phyloP scores from a whole-genome alignment of 1,140 invertebrate genomes.

The Macrotrachela quadricornifera region DNA sequence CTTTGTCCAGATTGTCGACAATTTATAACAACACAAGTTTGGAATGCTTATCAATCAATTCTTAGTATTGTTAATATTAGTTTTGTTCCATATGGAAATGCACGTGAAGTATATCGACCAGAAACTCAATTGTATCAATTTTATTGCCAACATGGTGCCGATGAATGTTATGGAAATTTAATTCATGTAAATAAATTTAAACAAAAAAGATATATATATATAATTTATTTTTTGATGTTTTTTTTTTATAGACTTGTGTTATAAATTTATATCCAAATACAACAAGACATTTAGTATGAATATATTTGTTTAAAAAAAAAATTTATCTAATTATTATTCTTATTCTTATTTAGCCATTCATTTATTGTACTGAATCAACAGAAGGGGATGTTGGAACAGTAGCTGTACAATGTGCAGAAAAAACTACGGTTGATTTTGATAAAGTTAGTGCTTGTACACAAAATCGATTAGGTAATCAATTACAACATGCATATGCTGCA shows the following conservation, averaged over 20 bases:
- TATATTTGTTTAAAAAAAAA: no score
- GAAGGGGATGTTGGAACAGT: no score
- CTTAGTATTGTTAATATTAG: slow-evolving; percentile 24
- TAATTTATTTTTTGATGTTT: neutral
- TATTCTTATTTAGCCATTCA: no score
- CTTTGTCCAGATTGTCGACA: slow-evolving; percentile 68
- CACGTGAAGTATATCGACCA: slow-evolving; percentile 20
- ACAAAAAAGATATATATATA: slow-evolving; percentile 12
- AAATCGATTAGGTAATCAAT: slow-evolving; percentile 38
- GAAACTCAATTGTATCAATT: slow-evolving; percentile 32
- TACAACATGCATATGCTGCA: slow-evolving; percentile 55
- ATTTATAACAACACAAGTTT: slow-evolving; percentile 55
- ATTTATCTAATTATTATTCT: no score
- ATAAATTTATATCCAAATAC: slow-evolving; percentile 8
- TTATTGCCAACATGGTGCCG: slow-evolving; percentile 56
- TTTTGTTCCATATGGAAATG: slow-evolving; percentile 66
- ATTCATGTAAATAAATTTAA: slow-evolving; percentile 57
- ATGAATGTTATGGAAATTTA: slow-evolving; percentile 61
- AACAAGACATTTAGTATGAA: neutral
- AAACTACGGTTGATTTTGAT: slow-evolving; percentile 32
- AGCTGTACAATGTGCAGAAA: slow-evolving; percentile 15
- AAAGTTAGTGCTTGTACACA: slow-evolving; percentile 46
- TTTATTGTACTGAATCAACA: no score
- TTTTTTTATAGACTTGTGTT: slow-evolving; percentile 11
- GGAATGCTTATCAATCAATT: slow-evolving; percentile 36